Conservation (phyloP, 2,888 invertebrate genomes). For the Leucoptera coffeella region DNA sequence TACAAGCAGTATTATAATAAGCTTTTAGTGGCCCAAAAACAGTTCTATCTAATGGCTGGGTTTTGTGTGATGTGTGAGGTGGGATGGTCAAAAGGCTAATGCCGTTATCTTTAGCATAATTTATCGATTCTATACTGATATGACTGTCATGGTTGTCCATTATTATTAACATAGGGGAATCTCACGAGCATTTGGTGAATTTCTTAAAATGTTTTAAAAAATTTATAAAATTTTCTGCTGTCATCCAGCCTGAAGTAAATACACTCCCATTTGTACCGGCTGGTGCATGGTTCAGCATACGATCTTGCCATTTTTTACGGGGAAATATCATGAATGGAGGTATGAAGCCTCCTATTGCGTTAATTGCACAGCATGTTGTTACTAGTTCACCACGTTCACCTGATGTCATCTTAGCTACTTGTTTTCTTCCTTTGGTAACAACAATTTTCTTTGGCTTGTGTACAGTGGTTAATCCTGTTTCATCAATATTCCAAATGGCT, state of each 20-base stretch:
- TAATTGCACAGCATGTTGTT: slow-evolving; percentile 14
- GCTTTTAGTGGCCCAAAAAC: slow-evolving; percentile 12
- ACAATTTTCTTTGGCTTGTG: slow-evolving; percentile 17
- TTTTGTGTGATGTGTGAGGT: no score
- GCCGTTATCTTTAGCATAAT: slow-evolving; percentile 16
- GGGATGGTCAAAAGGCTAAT: slow-evolving; percentile 17
- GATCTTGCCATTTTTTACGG: slow-evolving; percentile 12
- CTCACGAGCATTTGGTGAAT: slow-evolving; percentile 10
- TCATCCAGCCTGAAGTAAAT: slow-evolving; percentile 16
- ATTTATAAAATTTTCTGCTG: slow-evolving; percentile 10
- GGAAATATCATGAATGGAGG: slow-evolving; percentile 23
- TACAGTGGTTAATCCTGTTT: slow-evolving; percentile 16
- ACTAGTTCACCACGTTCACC: slow-evolving; percentile 18
- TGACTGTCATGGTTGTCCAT: slow-evolving; percentile 14
- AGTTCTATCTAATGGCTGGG: slow-evolving; percentile 15
- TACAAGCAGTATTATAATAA: slow-evolving; percentile 8
- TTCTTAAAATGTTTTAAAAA: slow-evolving; percentile 14
- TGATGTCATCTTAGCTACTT: slow-evolving; percentile 16
- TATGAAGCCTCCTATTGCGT: slow-evolving; percentile 15
- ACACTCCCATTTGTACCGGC: slow-evolving; percentile 14
- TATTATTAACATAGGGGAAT: slow-evolving; percentile 11
- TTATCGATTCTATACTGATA: slow-evolving; percentile 11
- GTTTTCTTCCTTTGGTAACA: slow-evolving; percentile 15
- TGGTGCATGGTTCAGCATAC: slow-evolving; percentile 16
- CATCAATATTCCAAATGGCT: slow-evolving; percentile 12